Evolutionary conservation across 2,888 invertebrate genomes (phyloP), one percentile per base, ranked within the genome.

Genomic region (Gasteruption jaculator): DNA sequence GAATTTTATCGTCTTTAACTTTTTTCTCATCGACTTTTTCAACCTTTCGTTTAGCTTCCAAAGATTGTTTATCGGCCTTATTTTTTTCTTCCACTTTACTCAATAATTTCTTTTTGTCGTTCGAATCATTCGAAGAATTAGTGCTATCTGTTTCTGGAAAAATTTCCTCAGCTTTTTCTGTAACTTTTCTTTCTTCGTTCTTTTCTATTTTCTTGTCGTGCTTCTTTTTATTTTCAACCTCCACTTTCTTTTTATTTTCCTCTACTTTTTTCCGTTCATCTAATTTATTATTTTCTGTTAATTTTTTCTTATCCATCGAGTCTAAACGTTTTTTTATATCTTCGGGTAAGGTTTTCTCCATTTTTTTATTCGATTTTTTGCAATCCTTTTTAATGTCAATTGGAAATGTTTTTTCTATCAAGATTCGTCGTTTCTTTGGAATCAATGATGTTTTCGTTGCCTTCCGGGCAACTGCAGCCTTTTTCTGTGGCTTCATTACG

Each of bases 401-500:
- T 24, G 67, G 35, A 36, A 54, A 40, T 18, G 38, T 34, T 48
- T 56, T 67, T 34, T 69, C 68, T 27, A 61, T 50, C 22, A 61
- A 55, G 31, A 56, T 46, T 29, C 66, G 62, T 58, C 67, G 67
- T 54, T 69, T 69, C 48, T 66, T 68, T 51, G 62, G 63, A 50
- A 63, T 54, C 45, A 57, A 52, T 45, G 65, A 56, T 58, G 64
- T 60, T 59, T 65, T 68, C 55, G 65, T 60, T 57, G 65, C 68
- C 68, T 68, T 71, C 45, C 58, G 58, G 63, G 59, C 64, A 59
- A 62, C 61, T 41, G 57, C 54, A 50, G 64, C 65, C 69, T 71
- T 70, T 57, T 69, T 71, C 58, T 69, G 69, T 57, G 70, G 68
- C 66, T 68, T 71, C 71, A 71, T 71, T 59, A 56, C 60, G 50